Base-by-base conservation (phyloP, 2,888 invertebrate genomes). In the Hyles lineata region DNA sequence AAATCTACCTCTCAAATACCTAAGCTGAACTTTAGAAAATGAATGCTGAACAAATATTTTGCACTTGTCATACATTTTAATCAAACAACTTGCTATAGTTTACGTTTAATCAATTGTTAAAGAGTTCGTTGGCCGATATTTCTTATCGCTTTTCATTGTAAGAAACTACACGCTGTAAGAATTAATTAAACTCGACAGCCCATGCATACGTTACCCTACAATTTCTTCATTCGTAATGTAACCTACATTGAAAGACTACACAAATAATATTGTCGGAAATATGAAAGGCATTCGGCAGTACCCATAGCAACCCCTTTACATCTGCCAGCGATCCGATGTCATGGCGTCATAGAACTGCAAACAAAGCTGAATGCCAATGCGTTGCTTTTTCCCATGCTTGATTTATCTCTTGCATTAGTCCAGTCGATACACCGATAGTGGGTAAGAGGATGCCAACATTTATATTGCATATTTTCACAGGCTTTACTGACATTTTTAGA, bases 121-220 rank as follows among this genome's bases (percentile, higher is more conserved):
- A 69, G 79, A 90, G 92, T 89, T 92, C 92, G 79, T 83, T 89
- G 91, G 73, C 89, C 92, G 93, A 93, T 93, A 85, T 76, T 78
- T 82, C 89, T 91, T 93, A 92, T 93, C 93, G 88, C 85, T 83
- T 86, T 90, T 91, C 90, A 90, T 92, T 89, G 82, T 86, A 84
- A 83, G 82, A 86, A 90, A 90, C 80, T 77, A 84, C 85, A 75
- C 84, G 82, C 82, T 83, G 84, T 83, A 86, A 88, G 83, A 87
- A 89, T 88, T 88, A 90, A 90, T 90, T 89, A 87, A 83, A 79
- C 75, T 83, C 75, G 83, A 83, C 77, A 87, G 87, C 84, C 83
- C 72, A 74, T 72, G 23, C 58, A 72, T 67, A 67, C 76, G 74
- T 70, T 52, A 25, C 70, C 29, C 29, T 70, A 58, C 25, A 70